Conservation (phyloP, 2,113 vertebrate genomes). For the Malurus melanocephalus region DNA sequence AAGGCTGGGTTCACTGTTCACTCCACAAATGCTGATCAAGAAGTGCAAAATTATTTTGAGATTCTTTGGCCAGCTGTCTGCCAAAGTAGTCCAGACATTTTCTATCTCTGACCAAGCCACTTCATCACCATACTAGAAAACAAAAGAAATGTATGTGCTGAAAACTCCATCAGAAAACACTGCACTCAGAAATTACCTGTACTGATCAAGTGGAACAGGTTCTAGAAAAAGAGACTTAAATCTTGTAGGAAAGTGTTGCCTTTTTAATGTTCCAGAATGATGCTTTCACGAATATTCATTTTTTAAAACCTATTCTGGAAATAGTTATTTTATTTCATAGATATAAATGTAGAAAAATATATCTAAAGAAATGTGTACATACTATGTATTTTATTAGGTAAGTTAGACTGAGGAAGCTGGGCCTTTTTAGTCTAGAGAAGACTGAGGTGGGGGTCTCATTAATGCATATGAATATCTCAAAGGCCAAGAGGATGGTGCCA, state of each 20-base stretch:
- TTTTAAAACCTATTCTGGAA: background rate
- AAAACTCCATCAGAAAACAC: background rate
- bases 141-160: background rate
- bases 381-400: background rate
- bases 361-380: background rate
- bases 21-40: slow-evolving; percentile 95
- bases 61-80: slow-evolving; percentile 98
- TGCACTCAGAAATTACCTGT: background rate
- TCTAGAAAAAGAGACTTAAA: background rate
- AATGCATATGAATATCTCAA: background rate
- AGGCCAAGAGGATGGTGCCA: background rate
- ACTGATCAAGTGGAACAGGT: background rate
- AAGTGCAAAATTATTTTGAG: slow-evolving; percentile 98
- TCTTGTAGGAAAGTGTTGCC: background rate
- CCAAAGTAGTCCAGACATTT: slow-evolving; percentile 97
- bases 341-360: background rate
- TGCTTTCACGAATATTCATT: background rate
- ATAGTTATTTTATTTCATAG: background rate
- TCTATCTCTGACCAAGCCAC: slow-evolving; percentile 98
- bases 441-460: too few species aligned
- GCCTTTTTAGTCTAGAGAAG: background rate
- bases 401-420: background rate
- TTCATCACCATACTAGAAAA: slow-evolving; percentile 92
- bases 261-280: background rate
- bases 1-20: slow-evolving; percentile 96